Conservation (phyloP, 2,888 invertebrate genomes). For the Aethes cnicana region DNA sequence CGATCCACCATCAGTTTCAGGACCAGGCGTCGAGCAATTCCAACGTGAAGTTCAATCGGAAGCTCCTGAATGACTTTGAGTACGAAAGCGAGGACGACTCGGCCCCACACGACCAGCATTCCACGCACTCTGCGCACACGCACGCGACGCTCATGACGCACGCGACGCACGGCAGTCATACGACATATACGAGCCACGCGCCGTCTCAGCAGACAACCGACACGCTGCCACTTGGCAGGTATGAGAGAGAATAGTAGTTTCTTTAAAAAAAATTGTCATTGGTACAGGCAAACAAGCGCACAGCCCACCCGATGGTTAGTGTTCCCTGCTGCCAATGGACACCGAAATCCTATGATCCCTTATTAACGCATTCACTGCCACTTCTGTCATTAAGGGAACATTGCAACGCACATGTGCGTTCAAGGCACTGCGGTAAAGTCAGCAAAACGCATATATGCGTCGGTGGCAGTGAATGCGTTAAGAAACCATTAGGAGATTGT, state of each 20-base stretch:
- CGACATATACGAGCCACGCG: slow-evolving; percentile 29
- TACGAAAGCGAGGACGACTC: slow-evolving; percentile 96
- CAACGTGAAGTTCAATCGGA: slow-evolving; percentile 89
- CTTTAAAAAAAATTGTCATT: no score
- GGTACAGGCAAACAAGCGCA: no score
- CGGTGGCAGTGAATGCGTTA: no score
- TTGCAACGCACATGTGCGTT: no score
- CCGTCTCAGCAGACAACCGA: slow-evolving; percentile 34
- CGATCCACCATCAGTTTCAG: slow-evolving; percentile 58
- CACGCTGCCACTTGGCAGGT: slow-evolving; percentile 71
- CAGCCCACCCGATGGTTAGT: no score
- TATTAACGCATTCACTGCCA: no score
- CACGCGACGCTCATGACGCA: slow-evolving; percentile 26
- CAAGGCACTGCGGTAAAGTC: no score
- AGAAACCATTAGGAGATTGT: no score
- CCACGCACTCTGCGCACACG: slow-evolving; percentile 33
- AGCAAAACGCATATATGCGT: no score
- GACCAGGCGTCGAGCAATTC: slow-evolving; percentile 60
- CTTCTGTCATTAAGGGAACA: no score
- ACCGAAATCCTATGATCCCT: no score
- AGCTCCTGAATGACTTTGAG: slow-evolving; percentile 91
- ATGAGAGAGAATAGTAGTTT: slow-evolving; percentile 5
- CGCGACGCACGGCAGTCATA: slow-evolving; percentile 28
- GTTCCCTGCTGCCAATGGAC: no score
- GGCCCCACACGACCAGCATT: slow-evolving; percentile 52